Evolutionary conservation across 2,888 invertebrate species (phyloP).

Genomic region (Congeria kusceri): DNA sequence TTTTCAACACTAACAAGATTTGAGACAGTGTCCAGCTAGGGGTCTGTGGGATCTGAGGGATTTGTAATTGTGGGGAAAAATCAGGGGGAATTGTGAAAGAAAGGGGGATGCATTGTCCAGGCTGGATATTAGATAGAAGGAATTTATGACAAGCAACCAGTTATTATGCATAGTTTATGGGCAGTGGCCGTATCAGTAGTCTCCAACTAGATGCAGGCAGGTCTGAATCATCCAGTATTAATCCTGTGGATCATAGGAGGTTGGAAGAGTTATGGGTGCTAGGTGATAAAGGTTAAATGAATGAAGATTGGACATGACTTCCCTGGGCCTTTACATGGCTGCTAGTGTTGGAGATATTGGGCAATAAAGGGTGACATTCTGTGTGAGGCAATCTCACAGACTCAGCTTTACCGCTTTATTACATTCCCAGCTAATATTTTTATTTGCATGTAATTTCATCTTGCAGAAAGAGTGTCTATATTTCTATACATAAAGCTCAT

Average conservation of each 20-base stretch:
- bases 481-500: too few relatives aligned
- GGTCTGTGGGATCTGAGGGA: constrained; percentile 24
- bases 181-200: constrained; percentile 19
- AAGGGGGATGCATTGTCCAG: constrained; percentile 39
- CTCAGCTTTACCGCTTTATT: constrained; percentile 4
- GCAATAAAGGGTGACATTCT: constrained; percentile 38
- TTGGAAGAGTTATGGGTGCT: constrained; percentile 45
- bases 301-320: constrained; percentile 60
- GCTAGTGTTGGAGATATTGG: constrained; percentile 11
- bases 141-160: constrained; percentile 39
- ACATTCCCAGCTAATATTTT: too few relatives aligned
- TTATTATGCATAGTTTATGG: constrained; percentile 43
- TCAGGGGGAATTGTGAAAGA: not conserved
- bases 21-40: constrained; percentile 19
- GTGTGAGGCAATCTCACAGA: constrained; percentile 24
- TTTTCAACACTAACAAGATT: constrained; percentile 39
- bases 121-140: constrained; percentile 15
- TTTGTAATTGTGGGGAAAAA: constrained; percentile 35
- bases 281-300: constrained; percentile 61
- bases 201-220: constrained; percentile 7
- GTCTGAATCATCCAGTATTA: constrained; percentile 38
- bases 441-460: too few relatives aligned
- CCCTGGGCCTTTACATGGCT: constrained; percentile 26
- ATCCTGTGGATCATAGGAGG: constrained; percentile 15
- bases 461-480: too few relatives aligned